Conservation (phyloP, 2,888 invertebrate genomes). For the Hirudinaria manillensis region DNA sequence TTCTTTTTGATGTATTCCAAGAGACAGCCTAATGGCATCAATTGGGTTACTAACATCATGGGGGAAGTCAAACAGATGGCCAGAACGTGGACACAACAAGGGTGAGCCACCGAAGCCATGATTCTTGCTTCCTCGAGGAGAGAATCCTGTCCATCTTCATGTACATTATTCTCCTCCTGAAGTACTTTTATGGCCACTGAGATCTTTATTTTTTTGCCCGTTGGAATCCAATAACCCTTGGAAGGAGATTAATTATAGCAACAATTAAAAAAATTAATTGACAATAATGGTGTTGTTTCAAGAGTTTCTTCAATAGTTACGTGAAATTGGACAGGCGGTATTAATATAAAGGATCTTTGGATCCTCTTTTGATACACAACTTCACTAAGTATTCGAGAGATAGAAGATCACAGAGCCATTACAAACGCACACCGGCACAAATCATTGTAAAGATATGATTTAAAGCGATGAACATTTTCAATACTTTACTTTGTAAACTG, state of each 20-base stretch:
- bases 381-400: not conserved
- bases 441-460: not conserved
- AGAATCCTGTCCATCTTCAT: conserved; percentile 51
- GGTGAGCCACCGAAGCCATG: conserved; percentile 94
- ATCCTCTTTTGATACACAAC: not conserved
- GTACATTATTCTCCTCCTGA: not conserved
- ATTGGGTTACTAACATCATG: conserved; percentile 93
- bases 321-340: too few relatives aligned
- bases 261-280: too few relatives aligned
- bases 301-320: too few relatives aligned
- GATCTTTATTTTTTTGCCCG: conserved; percentile 58
- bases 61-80: conserved; percentile 85
- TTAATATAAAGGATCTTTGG: too few relatives aligned
- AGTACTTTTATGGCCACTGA: conserved; percentile 93
- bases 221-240: conserved; percentile 52
- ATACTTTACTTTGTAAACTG: conserved; percentile 70
- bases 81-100: conserved; percentile 81
- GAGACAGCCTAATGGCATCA: conserved; percentile 93
- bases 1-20: conserved; percentile 87
- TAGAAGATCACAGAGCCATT: not conserved
- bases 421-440: not conserved
- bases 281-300: too few relatives aligned
- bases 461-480: not conserved
- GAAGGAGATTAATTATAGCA: not conserved
- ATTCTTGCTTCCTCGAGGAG: conserved; percentile 92